A percentile compares a stretch with the other conserved stretches of the same genome.
phyloP scores from a whole-genome alignment of 2,888 invertebrate species.

The Busseola fusca region DNA sequence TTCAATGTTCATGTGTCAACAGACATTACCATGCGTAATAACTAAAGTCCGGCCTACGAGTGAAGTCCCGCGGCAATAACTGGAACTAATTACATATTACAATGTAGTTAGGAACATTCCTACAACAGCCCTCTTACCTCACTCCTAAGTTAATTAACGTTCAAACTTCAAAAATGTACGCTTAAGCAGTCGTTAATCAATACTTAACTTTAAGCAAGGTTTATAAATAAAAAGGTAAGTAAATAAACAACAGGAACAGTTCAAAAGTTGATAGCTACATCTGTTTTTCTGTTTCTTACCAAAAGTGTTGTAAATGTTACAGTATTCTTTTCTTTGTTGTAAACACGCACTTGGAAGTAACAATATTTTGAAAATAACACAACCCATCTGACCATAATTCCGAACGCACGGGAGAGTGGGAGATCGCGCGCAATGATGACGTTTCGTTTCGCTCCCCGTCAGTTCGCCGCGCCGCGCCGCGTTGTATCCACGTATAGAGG shows the following conservation, averaged over 20 bases:
- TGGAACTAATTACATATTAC: background rate
- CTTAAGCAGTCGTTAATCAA: too few relatives aligned
- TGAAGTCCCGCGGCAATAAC: background rate
- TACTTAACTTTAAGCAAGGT: too few relatives aligned
- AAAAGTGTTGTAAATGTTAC: constrained; percentile 3
- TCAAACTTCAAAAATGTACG: background rate
- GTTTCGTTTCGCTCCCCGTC: constrained; percentile 65
- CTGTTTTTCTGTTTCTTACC: constrained; percentile 5
- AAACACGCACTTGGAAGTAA: constrained; percentile 10
- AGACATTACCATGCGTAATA: too few relatives aligned
- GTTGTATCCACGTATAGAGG: constrained; percentile 56
- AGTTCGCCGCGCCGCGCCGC: constrained; percentile 80
- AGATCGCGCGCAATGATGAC: constrained; percentile 67
- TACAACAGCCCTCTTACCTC: background rate
- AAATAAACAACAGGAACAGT: background rate
- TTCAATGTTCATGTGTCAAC: too few relatives aligned
- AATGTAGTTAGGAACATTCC: background rate
- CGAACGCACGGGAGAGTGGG: constrained; percentile 65
- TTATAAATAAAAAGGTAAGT: background rate
- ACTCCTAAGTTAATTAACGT: background rate
- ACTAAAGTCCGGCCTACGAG: background rate
- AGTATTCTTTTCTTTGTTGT: constrained; percentile 1
- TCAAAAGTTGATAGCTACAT: background rate
- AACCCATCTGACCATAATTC: constrained; percentile 52
- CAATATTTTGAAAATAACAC: constrained; percentile 36